Conservation (phyloP, 1,140 invertebrate genomes). For the Vanessa atalanta region DNA sequence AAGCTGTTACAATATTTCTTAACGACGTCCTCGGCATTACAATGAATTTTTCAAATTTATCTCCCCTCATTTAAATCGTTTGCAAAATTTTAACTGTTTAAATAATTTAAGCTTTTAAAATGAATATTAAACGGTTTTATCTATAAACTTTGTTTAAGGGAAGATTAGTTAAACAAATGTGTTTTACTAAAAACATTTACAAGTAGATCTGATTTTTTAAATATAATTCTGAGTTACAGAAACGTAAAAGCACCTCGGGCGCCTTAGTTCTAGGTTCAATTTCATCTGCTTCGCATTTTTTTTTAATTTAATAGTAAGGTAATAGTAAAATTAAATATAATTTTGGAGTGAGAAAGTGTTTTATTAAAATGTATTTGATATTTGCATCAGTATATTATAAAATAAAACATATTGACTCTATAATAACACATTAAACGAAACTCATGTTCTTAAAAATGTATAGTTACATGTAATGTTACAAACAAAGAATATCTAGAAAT, state of each 20-base stretch:
- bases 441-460: not conserved
- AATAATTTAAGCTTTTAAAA: not conserved
- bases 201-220: no score
- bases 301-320: no score
- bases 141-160: not conserved
- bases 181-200: no score
- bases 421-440: not conserved
- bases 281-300: no score
- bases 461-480: not conserved
- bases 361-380: no score
- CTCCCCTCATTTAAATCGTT: not conserved
- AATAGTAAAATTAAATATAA: no score
- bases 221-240: no score
- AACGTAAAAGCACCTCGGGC: no score
- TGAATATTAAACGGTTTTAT: not conserved
- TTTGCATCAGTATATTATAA: not conserved
- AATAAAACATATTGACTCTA: not conserved
- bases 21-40: conserved; percentile 1
- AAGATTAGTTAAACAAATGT: not conserved
- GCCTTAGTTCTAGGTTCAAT: no score
- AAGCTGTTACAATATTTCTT: conserved; percentile 14
- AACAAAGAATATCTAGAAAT: not conserved
- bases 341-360: no score
- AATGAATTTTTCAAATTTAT: conserved; percentile 2
- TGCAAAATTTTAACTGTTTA: not conserved